A percentile compares a stretch with the other conserved stretches of the same genome.
Conservation (phyloP, 2,113 vertebrate species). For the Campylorhamphus procurvoides region DNA sequence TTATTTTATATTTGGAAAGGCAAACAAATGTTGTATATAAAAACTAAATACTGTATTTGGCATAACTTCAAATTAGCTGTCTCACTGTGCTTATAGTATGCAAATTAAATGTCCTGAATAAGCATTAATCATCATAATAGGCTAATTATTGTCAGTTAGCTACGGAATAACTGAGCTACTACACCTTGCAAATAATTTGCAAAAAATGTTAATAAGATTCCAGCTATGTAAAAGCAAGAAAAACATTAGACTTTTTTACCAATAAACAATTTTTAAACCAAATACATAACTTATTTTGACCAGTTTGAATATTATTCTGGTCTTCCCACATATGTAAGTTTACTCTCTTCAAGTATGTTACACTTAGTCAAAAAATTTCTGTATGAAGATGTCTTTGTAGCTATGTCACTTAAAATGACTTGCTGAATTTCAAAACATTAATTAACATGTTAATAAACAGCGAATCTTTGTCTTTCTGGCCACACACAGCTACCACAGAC, state of each 20-base stretch:
- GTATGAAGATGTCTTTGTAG: not conserved
- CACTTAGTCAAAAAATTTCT: constrained; percentile 59
- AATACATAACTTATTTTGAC: not conserved
- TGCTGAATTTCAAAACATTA: constrained; percentile 70
- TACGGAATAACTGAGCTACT: constrained; percentile 25
- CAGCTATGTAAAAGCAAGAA: not conserved
- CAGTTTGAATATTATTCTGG: constrained; percentile 27
- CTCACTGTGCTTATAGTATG: constrained; percentile 27
- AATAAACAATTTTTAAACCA: not conserved
- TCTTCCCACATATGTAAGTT: constrained; percentile 42
- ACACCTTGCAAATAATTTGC: not conserved
- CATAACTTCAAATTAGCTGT: constrained; percentile 67
- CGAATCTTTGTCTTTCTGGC: not conserved
- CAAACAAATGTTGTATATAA: constrained; percentile 76
- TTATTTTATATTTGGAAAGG: constrained; percentile 78
- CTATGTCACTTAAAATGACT: constrained; percentile 50
- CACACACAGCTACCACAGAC: not conserved
- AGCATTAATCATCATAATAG: constrained; percentile 69
- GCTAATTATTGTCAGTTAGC: constrained; percentile 70
- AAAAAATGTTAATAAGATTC: not conserved
- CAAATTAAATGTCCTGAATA: constrained; percentile 67
- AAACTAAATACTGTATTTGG: constrained; percentile 66
- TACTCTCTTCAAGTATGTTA: constrained; percentile 36
- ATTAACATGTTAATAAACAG: constrained; percentile 67
- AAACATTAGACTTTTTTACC: not conserved